Evolutionary conservation across 2,888 invertebrate species (phyloP), one percentile per base, ranked within the genome.

Genomic region (Tachina grossa): DNA sequence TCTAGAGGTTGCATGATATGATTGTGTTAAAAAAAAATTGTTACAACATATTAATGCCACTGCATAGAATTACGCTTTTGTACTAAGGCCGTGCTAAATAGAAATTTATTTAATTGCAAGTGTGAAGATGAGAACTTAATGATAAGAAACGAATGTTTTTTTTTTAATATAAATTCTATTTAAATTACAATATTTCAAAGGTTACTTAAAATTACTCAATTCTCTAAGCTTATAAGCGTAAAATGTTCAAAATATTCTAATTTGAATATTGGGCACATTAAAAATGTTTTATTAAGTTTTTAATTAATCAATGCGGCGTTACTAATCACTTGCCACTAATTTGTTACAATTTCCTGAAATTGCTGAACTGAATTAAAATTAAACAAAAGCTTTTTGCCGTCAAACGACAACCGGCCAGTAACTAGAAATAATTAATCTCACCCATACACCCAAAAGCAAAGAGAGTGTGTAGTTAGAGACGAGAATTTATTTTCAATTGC

Each of bases 251-350:
- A 77, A 45, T 6, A 53, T 47, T 45, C 39, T 14, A 47, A 66
- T 61, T 51, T 57, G n/a, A 16, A 14, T 51, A 45, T 80, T 22
- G 9, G 59, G 9, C 22, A 41, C 8, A 31, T 45, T 45, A 39
- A 71, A 53, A 41, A 22, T 65, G 49, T 59, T 74, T 83, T 68
- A 78, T 74, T 68, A 61, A 83, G 59, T 81, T 75, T 82, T 82
- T 82, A 84, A 72, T 81, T 83, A 83, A 84, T 87, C 87, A 89
- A 87, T 88, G 85, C 86, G 86, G 89, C 90, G 89, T 90, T 90
- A 89, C 90, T 90, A 90, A 90, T 90, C 89, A 89, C 88, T 89
- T 90, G 88, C 90, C 90, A 90, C 89, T 89, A 91, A 91, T 91
- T 91, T 90, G 91, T 90, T 87, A 89, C 90, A 89, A 91, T 89